Base-by-base conservation (phyloP, 2,888 invertebrate species). In the Brachycybe producta region DNA sequence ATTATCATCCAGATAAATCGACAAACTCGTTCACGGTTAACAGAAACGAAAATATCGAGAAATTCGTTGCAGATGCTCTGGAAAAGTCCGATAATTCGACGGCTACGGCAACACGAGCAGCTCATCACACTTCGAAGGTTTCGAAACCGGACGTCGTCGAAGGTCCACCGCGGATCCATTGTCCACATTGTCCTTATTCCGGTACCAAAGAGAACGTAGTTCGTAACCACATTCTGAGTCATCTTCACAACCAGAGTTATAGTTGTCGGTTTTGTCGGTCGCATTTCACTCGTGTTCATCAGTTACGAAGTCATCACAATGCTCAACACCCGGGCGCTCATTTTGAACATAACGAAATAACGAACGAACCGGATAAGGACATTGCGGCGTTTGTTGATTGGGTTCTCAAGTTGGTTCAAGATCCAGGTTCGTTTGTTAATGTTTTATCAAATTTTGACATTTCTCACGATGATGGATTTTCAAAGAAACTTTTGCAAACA, bases 371-470 rank as follows among this genome's bases (percentile, higher is more conserved):
- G 13, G 38, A 38, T 13, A 26, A 17, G n/a, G 27, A 38, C 2
- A 26, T 15, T 3, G 47, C 36, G 7, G 5, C 11, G 3, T 47
- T 47, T 34, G 28, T 47, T 38, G 38, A 38, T n/a, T 47, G 47
- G 47, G 47, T 47, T 17, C 24, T 47, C 35, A 21, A 38, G 28
- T 17, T 38, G 11, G 38, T 47, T 17, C 21, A 36, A 38, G 17
- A 27, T 2, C 21, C 15, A 1, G 47, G 23, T 2, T 27, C n/a
- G n/a, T n/a, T n/a, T n/a, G 47, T 47, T 13, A 44, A 4, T 3
- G 19, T 41, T 2, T 5, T 5, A 5, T 24, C 23, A 40, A n/a
- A n/a, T 2, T 40, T 3, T 8, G 35, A 2, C n/a, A 40, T 40
- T 40, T 40, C 15, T 40, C 11, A 13, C 21, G 21, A 40, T 40